A percentile compares a stretch with the other conserved stretches of the same genome.
These are phyloP conservation scores for Solea solea DNA, from an alignment of 2,113 vertebrate species.

Conservation along the genomic window DNA sequence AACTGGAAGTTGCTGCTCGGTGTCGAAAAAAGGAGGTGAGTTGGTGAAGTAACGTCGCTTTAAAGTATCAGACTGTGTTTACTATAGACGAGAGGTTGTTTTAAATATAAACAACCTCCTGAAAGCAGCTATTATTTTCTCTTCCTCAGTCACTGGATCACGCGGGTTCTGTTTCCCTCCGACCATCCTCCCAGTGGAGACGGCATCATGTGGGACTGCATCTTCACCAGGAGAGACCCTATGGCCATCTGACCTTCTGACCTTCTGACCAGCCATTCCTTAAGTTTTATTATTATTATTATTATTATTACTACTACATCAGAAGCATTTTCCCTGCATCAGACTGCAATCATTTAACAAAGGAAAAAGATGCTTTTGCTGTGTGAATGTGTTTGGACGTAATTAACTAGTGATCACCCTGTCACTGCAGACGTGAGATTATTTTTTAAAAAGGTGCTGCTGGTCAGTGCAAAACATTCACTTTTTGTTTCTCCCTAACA, in stretches of 20 bases:
- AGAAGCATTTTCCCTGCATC: not conserved
- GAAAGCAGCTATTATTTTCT: not conserved
- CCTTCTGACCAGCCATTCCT: not conserved
- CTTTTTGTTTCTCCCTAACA: too few species aligned
- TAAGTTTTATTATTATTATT: too few species aligned
- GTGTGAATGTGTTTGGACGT: not conserved
- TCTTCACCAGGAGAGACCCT: slow-evolving; percentile 79
- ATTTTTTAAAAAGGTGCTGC: slow-evolving; percentile 41
- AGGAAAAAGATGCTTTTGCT: not conserved
- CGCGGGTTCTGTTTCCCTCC: slow-evolving; percentile 91
- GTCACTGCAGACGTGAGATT: not conserved
- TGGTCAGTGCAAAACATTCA: slow-evolving; percentile 58
- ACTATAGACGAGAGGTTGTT: too few species aligned
- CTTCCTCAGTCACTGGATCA: slow-evolving; percentile 91
- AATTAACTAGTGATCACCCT: not conserved
- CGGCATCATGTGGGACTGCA: slow-evolving; percentile 89
- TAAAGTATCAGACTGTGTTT: too few species aligned
- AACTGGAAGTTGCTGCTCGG: slow-evolving; percentile 95
- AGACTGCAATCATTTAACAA: too few species aligned
- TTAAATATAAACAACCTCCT: too few species aligned
- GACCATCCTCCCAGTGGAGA: slow-evolving; percentile 86
- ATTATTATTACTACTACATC: not conserved
- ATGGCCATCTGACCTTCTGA: slow-evolving; percentile 84
- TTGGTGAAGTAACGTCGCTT: not conserved
- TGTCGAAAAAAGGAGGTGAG: slow-evolving; percentile 88